Evolutionary conservation across 2,113 vertebrate genomes (phyloP).

Genomic region (Sinosuthora webbiana): DNA sequence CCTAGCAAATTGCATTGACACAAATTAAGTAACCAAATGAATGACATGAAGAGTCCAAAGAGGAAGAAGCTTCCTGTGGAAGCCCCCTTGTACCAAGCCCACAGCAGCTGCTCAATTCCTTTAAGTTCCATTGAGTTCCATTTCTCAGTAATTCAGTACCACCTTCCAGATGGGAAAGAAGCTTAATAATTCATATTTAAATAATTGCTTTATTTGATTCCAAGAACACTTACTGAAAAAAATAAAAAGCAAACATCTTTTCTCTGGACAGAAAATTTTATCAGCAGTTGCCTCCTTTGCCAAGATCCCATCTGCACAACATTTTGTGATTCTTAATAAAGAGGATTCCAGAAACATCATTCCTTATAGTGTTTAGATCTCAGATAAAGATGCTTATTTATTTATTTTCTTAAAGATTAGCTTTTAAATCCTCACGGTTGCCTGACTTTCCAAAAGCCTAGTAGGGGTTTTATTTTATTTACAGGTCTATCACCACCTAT

Average conservation of each 20-base stretch:
- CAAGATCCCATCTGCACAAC: not conserved
- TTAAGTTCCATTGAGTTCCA: not conserved
- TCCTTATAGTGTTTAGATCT: not conserved
- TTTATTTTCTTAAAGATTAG: constrained; percentile 37
- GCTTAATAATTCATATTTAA: not conserved
- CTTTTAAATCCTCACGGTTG: not conserved
- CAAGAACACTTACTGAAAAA: not conserved
- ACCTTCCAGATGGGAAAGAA: not conserved
- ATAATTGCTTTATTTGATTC: not conserved
- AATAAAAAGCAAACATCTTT: not conserved
- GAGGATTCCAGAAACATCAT: not conserved
- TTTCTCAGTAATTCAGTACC: not conserved
- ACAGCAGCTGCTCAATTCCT: not conserved
- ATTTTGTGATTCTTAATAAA: not conserved
- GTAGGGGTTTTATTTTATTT: constrained; percentile 14
- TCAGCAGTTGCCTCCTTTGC: not conserved
- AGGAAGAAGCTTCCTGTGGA: not conserved
- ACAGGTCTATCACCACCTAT: constrained; percentile 6
- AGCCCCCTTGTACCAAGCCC: not conserved
- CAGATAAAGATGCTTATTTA: not conserved
- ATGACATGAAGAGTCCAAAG: not conserved
- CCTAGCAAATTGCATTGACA: not conserved
- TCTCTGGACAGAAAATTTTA: not conserved
- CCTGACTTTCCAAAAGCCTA: not conserved
- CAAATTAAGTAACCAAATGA: not conserved